phyloP scores from a whole-genome alignment of 1,140 invertebrate species.

The Mya arenaria region DNA sequence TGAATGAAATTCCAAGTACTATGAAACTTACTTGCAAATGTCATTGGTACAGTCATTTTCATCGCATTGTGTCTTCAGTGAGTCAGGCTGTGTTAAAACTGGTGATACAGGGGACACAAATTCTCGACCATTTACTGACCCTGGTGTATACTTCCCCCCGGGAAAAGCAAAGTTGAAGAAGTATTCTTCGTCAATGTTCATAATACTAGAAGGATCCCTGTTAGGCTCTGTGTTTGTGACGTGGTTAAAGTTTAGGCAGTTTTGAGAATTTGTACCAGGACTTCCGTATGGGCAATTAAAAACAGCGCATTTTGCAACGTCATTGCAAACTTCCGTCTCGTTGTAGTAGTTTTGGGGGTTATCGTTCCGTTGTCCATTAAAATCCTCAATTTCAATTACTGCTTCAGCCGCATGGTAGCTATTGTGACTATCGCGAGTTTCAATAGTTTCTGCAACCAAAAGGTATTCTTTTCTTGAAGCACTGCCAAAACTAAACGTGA shows the following conservation, averaged over 20 bases:
- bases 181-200: slow-evolving; percentile 16
- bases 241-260: too few species aligned
- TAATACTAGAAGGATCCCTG: too few species aligned
- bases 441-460: slow-evolving; percentile 85
- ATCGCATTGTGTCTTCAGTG: slow-evolving; percentile 18
- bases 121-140: slow-evolving; percentile 46
- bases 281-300: slow-evolving; percentile 68
- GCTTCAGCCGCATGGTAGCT: slow-evolving; percentile 51
- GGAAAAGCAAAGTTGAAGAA: slow-evolving; percentile 52
- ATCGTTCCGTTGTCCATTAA: neutral
- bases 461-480: slow-evolving; percentile 88
- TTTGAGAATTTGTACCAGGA: too few species aligned
- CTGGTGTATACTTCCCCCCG: slow-evolving; percentile 21
- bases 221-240: too few species aligned
- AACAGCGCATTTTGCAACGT: slow-evolving; percentile 34
- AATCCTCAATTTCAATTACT: slow-evolving; percentile 20
- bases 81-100: slow-evolving; percentile 24
- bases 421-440: slow-evolving; percentile 37
- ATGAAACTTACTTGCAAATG: too few species aligned
- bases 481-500: slow-evolving; percentile 83
- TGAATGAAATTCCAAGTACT: too few species aligned
- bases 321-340: slow-evolving; percentile 8
- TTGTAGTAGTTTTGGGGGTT: slow-evolving; percentile 42
- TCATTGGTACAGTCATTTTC: too few species aligned
- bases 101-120: slow-evolving; percentile 30